Conservation (phyloP, 2,888 invertebrate species). For the Chymomyza caudatula region DNA sequence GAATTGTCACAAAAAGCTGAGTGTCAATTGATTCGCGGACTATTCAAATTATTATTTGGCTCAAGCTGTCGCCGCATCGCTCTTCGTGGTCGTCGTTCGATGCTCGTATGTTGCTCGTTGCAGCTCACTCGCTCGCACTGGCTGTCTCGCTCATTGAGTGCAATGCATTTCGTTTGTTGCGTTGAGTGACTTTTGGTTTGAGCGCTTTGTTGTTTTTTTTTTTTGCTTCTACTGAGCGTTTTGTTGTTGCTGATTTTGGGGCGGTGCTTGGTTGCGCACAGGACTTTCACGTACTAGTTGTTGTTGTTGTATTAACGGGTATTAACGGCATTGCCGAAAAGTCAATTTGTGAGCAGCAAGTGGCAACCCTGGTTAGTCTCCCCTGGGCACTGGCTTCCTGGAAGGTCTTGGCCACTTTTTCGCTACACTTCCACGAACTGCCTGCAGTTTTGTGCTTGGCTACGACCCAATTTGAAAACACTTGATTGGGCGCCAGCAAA, state of each 20-base stretch:
- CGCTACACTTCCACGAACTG: conserved; percentile 51
- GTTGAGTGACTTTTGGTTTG: conserved; percentile 3
- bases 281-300: conserved; percentile 12
- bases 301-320: neutral
- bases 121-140: conserved; percentile 17
- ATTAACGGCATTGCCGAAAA: neutral
- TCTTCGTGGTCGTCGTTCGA: neutral
- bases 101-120: conserved; percentile 11
- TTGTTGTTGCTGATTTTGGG: conserved; percentile 27
- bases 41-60: conserved; percentile 9
- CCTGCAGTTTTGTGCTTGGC: conserved; percentile 24
- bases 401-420: conserved; percentile 32
- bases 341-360: neutral
- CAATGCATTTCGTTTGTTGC: neutral
- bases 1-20: conserved; percentile 59
- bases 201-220: conserved; percentile 21
- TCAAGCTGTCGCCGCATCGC: conserved; percentile 4
- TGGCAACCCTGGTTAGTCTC: neutral
- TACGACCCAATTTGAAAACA: conserved; percentile 69
- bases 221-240: no score
- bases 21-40: conserved; percentile 58
- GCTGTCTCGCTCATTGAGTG: conserved; percentile 7
- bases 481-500: conserved; percentile 76
- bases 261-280: conserved; percentile 26
- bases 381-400: conserved; percentile 49